Base-by-base conservation (phyloP, 2,797 vertebrate genomes). In the Sciurus carolinensis region DNA sequence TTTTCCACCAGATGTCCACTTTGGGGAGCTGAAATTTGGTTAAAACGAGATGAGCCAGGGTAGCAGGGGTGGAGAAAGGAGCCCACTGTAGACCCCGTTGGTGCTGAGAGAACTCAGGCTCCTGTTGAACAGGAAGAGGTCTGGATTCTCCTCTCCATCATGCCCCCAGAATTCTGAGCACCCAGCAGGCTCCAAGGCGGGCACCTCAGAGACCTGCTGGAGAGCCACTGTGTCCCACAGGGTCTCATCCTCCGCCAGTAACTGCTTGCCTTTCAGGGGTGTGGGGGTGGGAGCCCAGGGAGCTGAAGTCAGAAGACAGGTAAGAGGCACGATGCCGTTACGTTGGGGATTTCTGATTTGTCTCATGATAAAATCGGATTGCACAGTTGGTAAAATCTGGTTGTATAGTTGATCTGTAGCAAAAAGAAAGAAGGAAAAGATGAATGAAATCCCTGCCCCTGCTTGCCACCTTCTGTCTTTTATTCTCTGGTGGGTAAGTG, bases 401-500 rank as follows among this genome's bases (percentile, higher is more conserved):
- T 87, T 72, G 33, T 33, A 12, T 54, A 15, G 72, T 95, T 90
- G 83, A 57, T 95, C n/a, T 81, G 12, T 24, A 36, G 90, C 39
- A 9, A 36, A 76, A 57, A 64, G 72, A 84, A 75, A 50, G 89
- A 59, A 66, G 33, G 42, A 87, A n/a, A 39, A 87, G 77, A n/a
- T 77, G 50, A 95, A 77, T 77, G 91, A 81, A 91, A 33, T 69
- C 69, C 15, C 33, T 42, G 44, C 36, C 75, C 54, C 84, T 22
- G 20, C 69, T 64, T 80, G 69, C 84, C 75, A n/a, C 86, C 87
- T 92, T 54, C 36, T 11, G 26, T 90, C 84, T 90, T 90, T 93
- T 50, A 71, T 95, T 94, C 59, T 96, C 91, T 96, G 85, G 71
- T 95, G 57, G 62, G 95, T 92, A 80, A 94, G 20, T 77, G 33